Conservation (phyloP, 2,888 invertebrate genomes). For the Hypsopygia costalis region DNA sequence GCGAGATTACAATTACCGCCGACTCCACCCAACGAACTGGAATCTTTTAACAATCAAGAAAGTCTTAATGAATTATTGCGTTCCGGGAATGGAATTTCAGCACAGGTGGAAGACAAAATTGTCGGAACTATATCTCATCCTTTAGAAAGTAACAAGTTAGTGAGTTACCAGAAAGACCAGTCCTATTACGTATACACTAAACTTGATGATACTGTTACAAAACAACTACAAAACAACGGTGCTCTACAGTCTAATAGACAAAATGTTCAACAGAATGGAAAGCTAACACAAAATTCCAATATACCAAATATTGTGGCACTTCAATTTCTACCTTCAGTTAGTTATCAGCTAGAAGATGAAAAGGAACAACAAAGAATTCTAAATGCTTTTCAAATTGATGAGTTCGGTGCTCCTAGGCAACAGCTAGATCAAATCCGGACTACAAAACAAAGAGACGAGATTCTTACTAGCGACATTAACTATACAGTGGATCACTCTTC, state of each 20-base stretch:
- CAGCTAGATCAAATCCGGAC: constrained; percentile 22
- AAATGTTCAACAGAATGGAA: constrained; percentile 21
- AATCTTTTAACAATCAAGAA: constrained; percentile 39
- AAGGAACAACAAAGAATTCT: constrained; percentile 56
- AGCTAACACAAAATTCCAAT: constrained; percentile 26
- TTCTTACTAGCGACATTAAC: constrained; percentile 43
- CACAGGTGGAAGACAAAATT: constrained; percentile 64
- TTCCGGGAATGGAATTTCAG: constrained; percentile 55
- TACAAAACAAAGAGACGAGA: constrained; percentile 29
- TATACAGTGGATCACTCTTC: constrained; percentile 47
- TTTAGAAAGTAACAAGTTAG: constrained; percentile 51
- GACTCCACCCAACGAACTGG: constrained; percentile 24
- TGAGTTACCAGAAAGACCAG: constrained; percentile 66
- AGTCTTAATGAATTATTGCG: constrained; percentile 39
- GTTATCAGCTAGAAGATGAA: constrained; percentile 57
- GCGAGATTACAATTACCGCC: constrained; percentile 45
- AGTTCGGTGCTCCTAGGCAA: constrained; percentile 47
- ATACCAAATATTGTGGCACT: constrained; percentile 39
- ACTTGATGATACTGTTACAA: constrained; percentile 33
- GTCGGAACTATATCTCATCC: constrained; percentile 66
- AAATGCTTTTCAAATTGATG: constrained; percentile 51
- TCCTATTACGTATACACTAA: constrained; percentile 63
- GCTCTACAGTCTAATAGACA: constrained; percentile 20
- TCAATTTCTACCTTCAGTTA: constrained; percentile 60
- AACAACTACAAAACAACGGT: constrained; percentile 23